phyloP scores from a whole-genome alignment of 2,797 vertebrate species.

The Leucoraja ocellata region DNA sequence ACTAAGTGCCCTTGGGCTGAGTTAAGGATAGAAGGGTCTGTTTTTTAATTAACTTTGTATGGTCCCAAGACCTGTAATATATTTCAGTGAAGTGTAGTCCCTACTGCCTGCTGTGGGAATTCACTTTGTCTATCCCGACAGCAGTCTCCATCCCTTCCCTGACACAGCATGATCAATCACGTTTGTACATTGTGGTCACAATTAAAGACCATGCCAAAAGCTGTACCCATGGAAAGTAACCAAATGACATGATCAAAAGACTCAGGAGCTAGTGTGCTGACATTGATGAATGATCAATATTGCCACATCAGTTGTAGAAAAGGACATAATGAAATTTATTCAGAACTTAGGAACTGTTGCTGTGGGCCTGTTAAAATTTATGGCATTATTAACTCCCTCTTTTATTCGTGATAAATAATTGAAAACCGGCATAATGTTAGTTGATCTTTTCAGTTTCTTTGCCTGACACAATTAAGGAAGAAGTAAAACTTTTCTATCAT shows the following conservation, averaged over 20 bases:
- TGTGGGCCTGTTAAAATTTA: constrained; percentile 17
- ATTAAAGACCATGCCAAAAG: neutral
- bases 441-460: neutral
- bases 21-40: no score
- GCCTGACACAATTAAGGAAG: neutral
- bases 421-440: neutral
- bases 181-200: no score
- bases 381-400: neutral
- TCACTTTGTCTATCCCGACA: no score
- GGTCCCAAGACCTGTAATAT: no score
- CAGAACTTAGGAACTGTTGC: neutral
- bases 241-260: neutral
- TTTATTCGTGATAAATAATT: neutral
- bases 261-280: neutral
- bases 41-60: no score
- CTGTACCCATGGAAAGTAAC: neutral
- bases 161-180: neutral
- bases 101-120: no score
- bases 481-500: neutral
- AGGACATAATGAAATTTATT: neutral
- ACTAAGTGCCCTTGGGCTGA: no score
- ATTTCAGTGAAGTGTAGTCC: no score
- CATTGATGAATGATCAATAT: neutral
- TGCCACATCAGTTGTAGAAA: neutral
- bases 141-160: no score